phyloP scores from a whole-genome alignment of 2,888 invertebrate genomes.

The Dasysyrphus tricinctus region DNA sequence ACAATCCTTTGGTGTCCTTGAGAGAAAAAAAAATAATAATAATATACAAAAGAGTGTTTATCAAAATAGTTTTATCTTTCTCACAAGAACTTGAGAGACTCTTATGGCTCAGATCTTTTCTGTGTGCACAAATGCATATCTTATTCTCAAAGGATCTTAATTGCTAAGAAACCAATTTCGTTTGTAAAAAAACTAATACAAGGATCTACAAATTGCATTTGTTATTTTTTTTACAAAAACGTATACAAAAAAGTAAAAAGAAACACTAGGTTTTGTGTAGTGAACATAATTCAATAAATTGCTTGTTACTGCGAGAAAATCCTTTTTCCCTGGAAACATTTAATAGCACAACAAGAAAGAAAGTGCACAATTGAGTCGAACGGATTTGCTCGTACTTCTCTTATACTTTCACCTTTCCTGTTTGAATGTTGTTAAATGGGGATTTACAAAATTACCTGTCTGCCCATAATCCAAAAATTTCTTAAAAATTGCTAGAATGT shows the following conservation, averaged over 20 bases:
- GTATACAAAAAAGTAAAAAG: neutral
- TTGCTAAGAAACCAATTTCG: conserved; percentile 34
- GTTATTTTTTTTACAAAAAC: neutral
- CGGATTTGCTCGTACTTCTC: neutral
- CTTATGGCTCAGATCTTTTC: neutral
- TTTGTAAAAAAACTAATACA: conserved; percentile 1
- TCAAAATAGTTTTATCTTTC: conserved; percentile 22
- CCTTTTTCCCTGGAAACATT: neutral
- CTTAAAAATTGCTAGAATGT: too few relatives aligned
- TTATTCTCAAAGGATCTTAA: conserved; percentile 55
- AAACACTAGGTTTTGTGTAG: neutral
- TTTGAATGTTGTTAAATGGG: too few relatives aligned
- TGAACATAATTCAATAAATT: conserved; percentile 42
- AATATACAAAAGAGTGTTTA: conserved; percentile 21
- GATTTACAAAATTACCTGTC: too few relatives aligned
- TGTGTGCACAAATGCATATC: conserved; percentile 27
- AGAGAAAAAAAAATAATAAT: conserved; percentile 19
- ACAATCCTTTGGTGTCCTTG: conserved; percentile 46
- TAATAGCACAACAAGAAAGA: neutral
- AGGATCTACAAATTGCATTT: conserved; percentile 20
- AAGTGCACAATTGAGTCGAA: neutral
- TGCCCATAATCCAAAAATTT: too few relatives aligned
- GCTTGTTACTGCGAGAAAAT: conserved; percentile 41
- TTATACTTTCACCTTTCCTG: too few relatives aligned
- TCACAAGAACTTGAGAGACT: neutral